Conservation (phyloP, 2,113 vertebrate genomes). For the Bubo scandiacus region DNA sequence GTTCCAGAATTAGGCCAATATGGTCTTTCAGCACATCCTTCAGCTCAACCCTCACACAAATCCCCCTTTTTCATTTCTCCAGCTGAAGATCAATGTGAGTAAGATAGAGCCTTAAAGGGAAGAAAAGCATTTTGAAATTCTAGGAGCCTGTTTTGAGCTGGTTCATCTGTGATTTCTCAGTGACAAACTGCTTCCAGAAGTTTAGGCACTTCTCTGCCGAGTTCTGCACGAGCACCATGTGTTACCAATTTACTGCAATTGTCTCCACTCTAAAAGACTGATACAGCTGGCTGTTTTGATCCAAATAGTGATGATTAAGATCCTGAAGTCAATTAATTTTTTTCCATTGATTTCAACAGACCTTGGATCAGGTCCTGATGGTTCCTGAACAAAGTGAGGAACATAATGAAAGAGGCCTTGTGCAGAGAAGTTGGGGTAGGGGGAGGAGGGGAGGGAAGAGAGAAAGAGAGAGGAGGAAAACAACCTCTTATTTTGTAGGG, state of each 20-base stretch:
- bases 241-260: not conserved
- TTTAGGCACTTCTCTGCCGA: fast-evolving
- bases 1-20: not conserved
- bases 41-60: not conserved
- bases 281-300: not conserved
- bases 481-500: not conserved
- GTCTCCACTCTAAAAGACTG: not conserved
- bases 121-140: not conserved
- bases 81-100: fast-evolving
- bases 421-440: not conserved
- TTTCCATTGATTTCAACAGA: not conserved
- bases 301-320: not conserved
- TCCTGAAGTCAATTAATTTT: not conserved
- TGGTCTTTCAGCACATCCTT: not conserved
- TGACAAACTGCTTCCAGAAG: not conserved
- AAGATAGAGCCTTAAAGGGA: not conserved
- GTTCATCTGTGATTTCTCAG: not conserved
- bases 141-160: not conserved
- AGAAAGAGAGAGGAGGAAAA: not conserved
- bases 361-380: not conserved
- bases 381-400: not conserved
- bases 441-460: not conserved
- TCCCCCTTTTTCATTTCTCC: not conserved
- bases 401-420: not conserved
- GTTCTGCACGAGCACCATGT: not conserved